Percentiles rank a stretch among this genome's conserved stretches.
Evolutionary conservation across 2,888 invertebrate genomes (phyloP).

Genomic region (Athrips mouffetella): DNA sequence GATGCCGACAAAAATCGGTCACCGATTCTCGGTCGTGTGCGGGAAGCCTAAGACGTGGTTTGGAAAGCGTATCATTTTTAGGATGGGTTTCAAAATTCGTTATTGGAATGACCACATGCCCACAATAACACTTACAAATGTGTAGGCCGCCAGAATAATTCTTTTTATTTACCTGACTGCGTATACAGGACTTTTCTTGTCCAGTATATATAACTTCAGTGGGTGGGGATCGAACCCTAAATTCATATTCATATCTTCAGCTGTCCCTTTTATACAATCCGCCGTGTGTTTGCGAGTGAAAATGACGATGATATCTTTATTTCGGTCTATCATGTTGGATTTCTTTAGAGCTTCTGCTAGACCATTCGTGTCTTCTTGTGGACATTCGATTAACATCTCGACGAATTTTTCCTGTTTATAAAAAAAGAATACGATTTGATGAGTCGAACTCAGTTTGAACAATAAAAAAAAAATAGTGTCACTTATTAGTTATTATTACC

Average conservation of each 20-base stretch:
- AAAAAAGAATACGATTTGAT: no score
- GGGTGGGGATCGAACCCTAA: conserved; percentile 3
- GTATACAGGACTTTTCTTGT: conserved; percentile 23
- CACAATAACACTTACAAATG: no score
- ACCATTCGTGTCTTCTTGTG: conserved; percentile 28
- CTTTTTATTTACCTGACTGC: conserved; percentile 30
- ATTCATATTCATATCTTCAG: conserved; percentile 19
- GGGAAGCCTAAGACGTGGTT: no score
- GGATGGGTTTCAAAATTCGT: no score
- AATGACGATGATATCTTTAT: conserved; percentile 21
- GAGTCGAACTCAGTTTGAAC: no score
- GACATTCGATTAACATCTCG: conserved; percentile 25
- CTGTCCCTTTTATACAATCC: conserved; percentile 24
- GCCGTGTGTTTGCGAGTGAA: conserved; percentile 25
- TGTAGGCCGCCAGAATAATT: no score
- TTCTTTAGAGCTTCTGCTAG: conserved; percentile 30
- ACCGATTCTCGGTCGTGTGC: no score
- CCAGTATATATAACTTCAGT: conserved; percentile 26
- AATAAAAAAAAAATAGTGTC: no score
- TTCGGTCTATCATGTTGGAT: conserved; percentile 33
- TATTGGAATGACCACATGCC: no score
- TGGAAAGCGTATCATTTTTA: no score
- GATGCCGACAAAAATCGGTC: no score
- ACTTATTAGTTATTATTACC: no score
- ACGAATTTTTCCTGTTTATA: not conserved